Percentiles rank a stretch among this genome's conserved stretches.
phyloP scores from a whole-genome alignment of 2,113 vertebrate genomes.

The Bostrychus sinensis region DNA sequence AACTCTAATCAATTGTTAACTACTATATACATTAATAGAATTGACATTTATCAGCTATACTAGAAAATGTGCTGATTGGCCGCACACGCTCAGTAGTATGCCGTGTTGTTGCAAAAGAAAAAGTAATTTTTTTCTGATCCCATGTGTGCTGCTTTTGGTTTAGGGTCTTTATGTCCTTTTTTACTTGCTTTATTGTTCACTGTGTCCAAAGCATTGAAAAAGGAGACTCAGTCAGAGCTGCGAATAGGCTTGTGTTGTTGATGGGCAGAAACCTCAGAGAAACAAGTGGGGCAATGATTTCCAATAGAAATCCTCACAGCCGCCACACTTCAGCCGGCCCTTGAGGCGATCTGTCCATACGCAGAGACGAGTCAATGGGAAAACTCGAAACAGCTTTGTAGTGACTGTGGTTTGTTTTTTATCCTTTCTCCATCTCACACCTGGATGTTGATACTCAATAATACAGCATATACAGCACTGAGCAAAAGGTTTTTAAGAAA shows the following conservation, averaged over 20 bases:
- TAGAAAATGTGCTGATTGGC: neutral
- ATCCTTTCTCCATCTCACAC: slow-evolving; percentile 21
- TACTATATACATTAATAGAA: too few relatives aligned
- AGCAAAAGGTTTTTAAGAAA: too few relatives aligned
- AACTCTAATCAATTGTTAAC: too few relatives aligned
- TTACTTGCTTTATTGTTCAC: slow-evolving; percentile 18
- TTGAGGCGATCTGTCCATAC: slow-evolving; percentile 52
- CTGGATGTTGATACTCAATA: slow-evolving; percentile 25
- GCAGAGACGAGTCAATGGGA: slow-evolving; percentile 54
- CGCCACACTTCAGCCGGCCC: slow-evolving; percentile 58
- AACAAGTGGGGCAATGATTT: slow-evolving; percentile 71
- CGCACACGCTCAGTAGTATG: neutral
- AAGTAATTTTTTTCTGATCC: too few relatives aligned
- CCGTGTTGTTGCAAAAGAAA: too few relatives aligned
- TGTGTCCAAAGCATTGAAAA: slow-evolving; percentile 26
- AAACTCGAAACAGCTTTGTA: slow-evolving; percentile 33
- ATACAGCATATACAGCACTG: slow-evolving; percentile 20
- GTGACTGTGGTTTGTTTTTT: slow-evolving; percentile 15
- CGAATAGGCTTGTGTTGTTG: slow-evolving; percentile 48
- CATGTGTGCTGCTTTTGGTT: slow-evolving; percentile 4
- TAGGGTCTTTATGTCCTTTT: slow-evolving; percentile 13
- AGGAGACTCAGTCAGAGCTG: slow-evolving; percentile 12
- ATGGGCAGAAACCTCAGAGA: slow-evolving; percentile 62
- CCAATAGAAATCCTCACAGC: slow-evolving; percentile 67
- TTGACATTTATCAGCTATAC: too few relatives aligned